Base-by-base conservation (phyloP, 2,888 invertebrate genomes). In the Eilema depressum region DNA sequence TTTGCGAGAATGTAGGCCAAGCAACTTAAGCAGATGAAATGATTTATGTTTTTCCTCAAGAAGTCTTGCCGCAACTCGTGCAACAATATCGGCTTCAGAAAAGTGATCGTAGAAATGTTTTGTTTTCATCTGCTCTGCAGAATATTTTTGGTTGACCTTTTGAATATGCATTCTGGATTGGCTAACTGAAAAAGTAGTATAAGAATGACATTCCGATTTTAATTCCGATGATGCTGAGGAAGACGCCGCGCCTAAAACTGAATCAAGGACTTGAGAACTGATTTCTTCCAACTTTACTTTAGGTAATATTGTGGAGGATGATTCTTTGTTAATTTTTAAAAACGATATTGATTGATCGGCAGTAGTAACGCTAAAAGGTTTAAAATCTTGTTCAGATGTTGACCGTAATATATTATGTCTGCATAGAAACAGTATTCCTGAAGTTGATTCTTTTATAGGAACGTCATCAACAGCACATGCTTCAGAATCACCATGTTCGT, bases 381-480 rank as follows among this genome's bases (percentile, higher is more conserved):
- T 47, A 65, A 17, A 65, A 33, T 3, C 14, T 30, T 57, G 56
- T 56, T 65, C 56, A 30, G 65, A 33, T 56, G 5, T 65, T 30
- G 23, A 30, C 28, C 14, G 12, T 14, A 26, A 56, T 33, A 53
- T 12, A 0, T 47, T 28, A 30, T 47, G 26, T 53, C n/a, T 28
- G 2, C 26, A 64, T 64, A 41, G 11, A 7, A 25, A 37, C n/a
- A 61, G 25, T 59, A 56, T 59, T 59, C 25, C 30, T 20, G 67
- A 47, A 23, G 23, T 53, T n/a, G 25, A 64, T 14, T 56, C 28
- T 53, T 30, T 56, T 25, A 23, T 30, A 30, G 26, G 20, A 30
- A 56, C 17, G 11, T 56, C 5, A 17, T 23, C 53, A 3, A 33
- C 25, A 65, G 65, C 30, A 23, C n/a, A 47, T 20, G 33, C 17